Conservation (phyloP, 2,888 invertebrate genomes). For the Cartodere bifasciata region DNA sequence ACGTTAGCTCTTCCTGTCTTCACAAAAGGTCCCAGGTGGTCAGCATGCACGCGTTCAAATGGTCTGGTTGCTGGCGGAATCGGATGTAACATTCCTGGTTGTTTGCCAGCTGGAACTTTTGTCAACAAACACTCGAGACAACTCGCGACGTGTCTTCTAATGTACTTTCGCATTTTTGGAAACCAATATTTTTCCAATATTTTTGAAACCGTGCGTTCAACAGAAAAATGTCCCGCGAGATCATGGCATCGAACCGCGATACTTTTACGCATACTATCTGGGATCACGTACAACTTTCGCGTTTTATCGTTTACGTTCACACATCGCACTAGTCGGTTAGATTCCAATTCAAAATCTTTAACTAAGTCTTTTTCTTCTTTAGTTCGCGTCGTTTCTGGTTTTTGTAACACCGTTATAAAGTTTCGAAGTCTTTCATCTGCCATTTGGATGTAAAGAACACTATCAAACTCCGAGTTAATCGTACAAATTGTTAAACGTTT, state of each 20-base stretch:
- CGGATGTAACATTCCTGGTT: slow-evolving; percentile 12
- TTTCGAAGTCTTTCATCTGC: slow-evolving; percentile 11
- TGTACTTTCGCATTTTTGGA: slow-evolving; percentile 13
- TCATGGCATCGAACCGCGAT: slow-evolving; percentile 13
- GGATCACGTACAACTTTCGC: slow-evolving; percentile 14
- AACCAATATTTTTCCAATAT: slow-evolving; percentile 9
- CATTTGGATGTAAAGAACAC: slow-evolving; percentile 10
- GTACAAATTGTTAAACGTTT: too few species aligned
- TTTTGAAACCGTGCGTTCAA: slow-evolving; percentile 13
- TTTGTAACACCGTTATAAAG: slow-evolving; percentile 10
- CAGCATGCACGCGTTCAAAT: slow-evolving; percentile 14
- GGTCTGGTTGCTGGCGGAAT: slow-evolving; percentile 12
- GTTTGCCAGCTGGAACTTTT: slow-evolving; percentile 14
- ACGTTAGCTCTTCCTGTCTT: slow-evolving; percentile 12
- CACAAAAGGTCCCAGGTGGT: slow-evolving; percentile 17
- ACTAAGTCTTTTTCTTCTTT: slow-evolving; percentile 9
- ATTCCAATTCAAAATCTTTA: slow-evolving; percentile 11
- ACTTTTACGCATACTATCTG: slow-evolving; percentile 14
- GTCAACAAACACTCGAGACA: slow-evolving; percentile 19
- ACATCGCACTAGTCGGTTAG: slow-evolving; percentile 8
- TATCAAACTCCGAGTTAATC: too few species aligned
- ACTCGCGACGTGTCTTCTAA: slow-evolving; percentile 13
- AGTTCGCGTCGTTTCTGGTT: slow-evolving; percentile 5
- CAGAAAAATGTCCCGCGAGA: slow-evolving; percentile 12
- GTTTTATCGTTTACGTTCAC: slow-evolving; percentile 8